Percentiles rank a stretch among this genome's conserved stretches.
Evolutionary conservation across 2,888 invertebrate genomes (phyloP).

Genomic region (Andrena hattorfiana): DNA sequence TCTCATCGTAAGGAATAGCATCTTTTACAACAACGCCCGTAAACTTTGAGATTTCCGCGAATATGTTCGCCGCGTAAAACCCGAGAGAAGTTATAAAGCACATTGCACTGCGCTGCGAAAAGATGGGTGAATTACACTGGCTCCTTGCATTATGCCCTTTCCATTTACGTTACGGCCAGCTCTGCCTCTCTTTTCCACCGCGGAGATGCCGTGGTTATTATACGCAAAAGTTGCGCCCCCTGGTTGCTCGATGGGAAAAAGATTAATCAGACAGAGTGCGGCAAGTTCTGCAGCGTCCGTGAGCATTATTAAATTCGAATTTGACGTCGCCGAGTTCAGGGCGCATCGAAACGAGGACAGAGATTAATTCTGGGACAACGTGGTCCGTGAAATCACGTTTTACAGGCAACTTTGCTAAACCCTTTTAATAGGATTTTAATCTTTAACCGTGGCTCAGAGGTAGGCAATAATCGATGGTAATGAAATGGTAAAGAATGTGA

Average conservation of each 20-base stretch:
- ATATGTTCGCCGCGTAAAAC: background rate
- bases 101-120: slow-evolving; percentile 1
- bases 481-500: background rate
- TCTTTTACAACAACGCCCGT: background rate
- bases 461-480: background rate
- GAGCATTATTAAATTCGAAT: slow-evolving; percentile 20
- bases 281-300: background rate
- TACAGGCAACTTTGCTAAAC: background rate
- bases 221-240: slow-evolving; percentile 4
- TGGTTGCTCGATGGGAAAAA: background rate
- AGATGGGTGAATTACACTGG: background rate
- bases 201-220: slow-evolving; percentile 12
- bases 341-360: background rate
- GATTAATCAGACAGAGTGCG: slow-evolving; percentile 21
- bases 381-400: background rate
- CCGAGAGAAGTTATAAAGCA: background rate
- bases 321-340: background rate
- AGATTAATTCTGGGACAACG: slow-evolving; percentile 5
- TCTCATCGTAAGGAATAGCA: background rate
- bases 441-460: background rate
- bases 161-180: slow-evolving; percentile 13
- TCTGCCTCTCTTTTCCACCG: background rate
- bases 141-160: slow-evolving; percentile 5
- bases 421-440: background rate
- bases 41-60: background rate